phyloP scores from a whole-genome alignment of 64 coral and sea anemone genomes.

The Orbicella faveolata region DNA sequence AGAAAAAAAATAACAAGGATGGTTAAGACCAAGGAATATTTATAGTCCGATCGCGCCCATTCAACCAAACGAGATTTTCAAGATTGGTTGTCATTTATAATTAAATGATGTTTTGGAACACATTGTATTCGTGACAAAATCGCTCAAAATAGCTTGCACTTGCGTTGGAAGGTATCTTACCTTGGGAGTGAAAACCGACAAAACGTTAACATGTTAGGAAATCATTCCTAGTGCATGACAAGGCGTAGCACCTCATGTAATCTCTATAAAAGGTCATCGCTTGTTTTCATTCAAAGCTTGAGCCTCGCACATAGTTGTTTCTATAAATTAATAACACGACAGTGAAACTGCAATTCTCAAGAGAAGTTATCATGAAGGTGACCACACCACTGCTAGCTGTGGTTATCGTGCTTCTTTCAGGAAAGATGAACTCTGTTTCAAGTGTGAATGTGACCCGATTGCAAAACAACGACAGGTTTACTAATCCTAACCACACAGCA shows the following conservation, averaged over 20 bases:
- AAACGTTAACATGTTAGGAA: neutral
- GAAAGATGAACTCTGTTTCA: neutral
- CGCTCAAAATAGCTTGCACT: too few species aligned
- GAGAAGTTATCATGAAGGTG: neutral
- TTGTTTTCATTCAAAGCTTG: neutral
- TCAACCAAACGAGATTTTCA: too few species aligned
- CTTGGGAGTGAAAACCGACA: neutral
- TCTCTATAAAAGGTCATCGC: neutral
- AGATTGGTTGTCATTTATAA: too few species aligned
- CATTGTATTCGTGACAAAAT: too few species aligned
- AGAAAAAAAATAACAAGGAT: too few species aligned
- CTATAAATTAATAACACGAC: neutral
- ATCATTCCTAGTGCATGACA: neutral
- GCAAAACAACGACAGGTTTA: neutral
- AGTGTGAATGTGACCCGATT: neutral
- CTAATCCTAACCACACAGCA: slow-evolving; percentile 20
- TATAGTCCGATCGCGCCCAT: too few species aligned
- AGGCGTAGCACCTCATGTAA: slow-evolving; percentile 6
- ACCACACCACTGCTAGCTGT: neutral
- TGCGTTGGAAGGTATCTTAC: neutral
- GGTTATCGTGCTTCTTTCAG: neutral
- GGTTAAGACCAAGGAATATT: too few species aligned
- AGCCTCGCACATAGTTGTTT: neutral
- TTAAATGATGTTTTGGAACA: too few species aligned
- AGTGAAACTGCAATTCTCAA: neutral